phyloP scores from a whole-genome alignment of 2,113 vertebrate genomes.

The Stigmatopora argus region DNA sequence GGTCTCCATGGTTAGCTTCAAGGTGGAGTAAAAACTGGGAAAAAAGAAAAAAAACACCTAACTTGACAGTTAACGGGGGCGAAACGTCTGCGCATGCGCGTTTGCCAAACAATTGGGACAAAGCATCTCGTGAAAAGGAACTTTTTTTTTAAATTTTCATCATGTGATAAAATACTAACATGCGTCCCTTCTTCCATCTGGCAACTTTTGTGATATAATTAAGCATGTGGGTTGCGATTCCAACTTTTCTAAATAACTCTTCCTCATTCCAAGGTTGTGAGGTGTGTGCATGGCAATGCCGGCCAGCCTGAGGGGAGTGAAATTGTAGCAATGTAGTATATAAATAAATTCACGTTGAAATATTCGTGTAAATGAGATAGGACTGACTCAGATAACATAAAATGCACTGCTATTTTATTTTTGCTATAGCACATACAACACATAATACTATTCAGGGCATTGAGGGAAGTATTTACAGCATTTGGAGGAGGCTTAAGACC shows the following conservation, averaged over 20 bases:
- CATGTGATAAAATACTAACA: neutral
- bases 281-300: conserved; percentile 2
- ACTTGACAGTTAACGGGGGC: conserved; percentile 63
- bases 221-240: conserved; percentile 9
- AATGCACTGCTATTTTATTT: neutral
- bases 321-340: conserved; percentile 11
- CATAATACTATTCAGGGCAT: neutral
- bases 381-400: neutral
- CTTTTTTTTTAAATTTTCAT: neutral
- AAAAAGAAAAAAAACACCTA: conserved; percentile 19
- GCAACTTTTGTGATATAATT: conserved; percentile 31
- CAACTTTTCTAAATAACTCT: conserved; percentile 60
- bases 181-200: neutral
- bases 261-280: conserved; percentile 46
- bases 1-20: neutral
- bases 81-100: conserved; percentile 56
- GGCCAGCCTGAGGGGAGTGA: conserved; percentile 2
- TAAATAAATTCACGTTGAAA: neutral
- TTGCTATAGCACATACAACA: neutral
- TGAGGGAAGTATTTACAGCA: neutral
- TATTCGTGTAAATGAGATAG: neutral
- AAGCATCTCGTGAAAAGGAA: too few relatives aligned
- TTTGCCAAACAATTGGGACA: neutral
- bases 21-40: neutral
- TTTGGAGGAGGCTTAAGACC: too few relatives aligned